Evolutionary conservation across 2,113 vertebrate species (phyloP).

Genomic region (Ahaetulla prasina): DNA sequence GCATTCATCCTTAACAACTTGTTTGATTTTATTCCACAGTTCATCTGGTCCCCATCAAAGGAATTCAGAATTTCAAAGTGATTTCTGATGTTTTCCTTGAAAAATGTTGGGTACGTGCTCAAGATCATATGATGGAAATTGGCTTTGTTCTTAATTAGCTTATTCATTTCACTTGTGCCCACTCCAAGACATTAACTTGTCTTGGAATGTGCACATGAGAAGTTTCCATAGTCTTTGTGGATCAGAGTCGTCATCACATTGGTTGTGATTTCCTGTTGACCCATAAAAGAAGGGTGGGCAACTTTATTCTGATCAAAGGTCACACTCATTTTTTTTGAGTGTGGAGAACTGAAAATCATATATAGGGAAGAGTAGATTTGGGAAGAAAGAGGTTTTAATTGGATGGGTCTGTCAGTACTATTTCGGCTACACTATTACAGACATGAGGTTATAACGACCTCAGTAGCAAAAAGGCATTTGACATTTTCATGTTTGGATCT

Average conservation of each 20-base stretch:
- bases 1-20: background rate
- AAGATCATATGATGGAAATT: background rate
- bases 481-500: too few relatives aligned
- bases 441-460: too few relatives aligned
- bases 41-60: background rate
- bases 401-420: background rate
- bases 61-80: background rate
- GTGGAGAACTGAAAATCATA: background rate
- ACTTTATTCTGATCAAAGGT: background rate
- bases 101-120: background rate
- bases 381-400: background rate
- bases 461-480: too few relatives aligned
- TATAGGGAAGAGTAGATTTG: background rate
- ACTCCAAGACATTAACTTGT: too few relatives aligned
- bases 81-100: background rate
- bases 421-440: too few relatives aligned
- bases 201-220: background rate
- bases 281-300: background rate
- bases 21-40: background rate
- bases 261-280: background rate
- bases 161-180: background rate
- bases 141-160: background rate
- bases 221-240: background rate
- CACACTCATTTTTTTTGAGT: background rate
- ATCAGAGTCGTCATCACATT: background rate